Base-by-base conservation (phyloP, 2,888 invertebrate genomes). In the Mythimna vitellina region DNA sequence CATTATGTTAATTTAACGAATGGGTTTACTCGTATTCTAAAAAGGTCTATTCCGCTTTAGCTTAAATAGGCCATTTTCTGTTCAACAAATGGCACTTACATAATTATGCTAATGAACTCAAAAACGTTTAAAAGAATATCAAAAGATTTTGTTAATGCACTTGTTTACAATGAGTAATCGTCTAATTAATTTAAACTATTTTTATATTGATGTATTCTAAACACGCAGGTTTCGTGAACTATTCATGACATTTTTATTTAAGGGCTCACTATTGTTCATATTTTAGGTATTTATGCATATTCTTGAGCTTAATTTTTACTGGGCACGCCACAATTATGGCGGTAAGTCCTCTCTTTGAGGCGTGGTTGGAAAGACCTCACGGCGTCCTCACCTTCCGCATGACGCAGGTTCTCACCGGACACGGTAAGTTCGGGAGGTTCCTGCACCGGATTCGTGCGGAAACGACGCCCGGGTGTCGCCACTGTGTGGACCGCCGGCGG, bases 121-220 rank as follows among this genome's bases (percentile, higher is more conserved):
- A 38, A 20, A 1, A 46, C 46, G 17, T 46, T 49, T 0, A 10
- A 14, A 9, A 2, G 51, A 42, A 56, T 22, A 14, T n/a, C 1
- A 53, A 65, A 25, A 35, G 25, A 20, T 29, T 25, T 25, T 3
- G 14, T 17, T 20, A 5, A 51, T 42, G 8, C 9, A 32, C n/a
- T 53, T 65, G 57, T 42, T 57, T 53, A 76, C 20, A 46, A 49
- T 53, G n/a, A n/a, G 7, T 53, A 66, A 51, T 51, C n/a, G 25
- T 32, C 29, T 29, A 12, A 6, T 17, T 46, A 46, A 46, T 46
- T 46, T 46, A 46, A 46, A 46, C 46, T 17, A 20, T n/a, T 51
- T 51, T 51, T 51, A 3, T n/a, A 51, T n/a, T 51, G 20, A 49
- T 20, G 5, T 42, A 5, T 14, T 42, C 12, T 14, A 42, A 42